Conservation (phyloP, 2,113 vertebrate species). For the Phoxinus phoxinus region DNA sequence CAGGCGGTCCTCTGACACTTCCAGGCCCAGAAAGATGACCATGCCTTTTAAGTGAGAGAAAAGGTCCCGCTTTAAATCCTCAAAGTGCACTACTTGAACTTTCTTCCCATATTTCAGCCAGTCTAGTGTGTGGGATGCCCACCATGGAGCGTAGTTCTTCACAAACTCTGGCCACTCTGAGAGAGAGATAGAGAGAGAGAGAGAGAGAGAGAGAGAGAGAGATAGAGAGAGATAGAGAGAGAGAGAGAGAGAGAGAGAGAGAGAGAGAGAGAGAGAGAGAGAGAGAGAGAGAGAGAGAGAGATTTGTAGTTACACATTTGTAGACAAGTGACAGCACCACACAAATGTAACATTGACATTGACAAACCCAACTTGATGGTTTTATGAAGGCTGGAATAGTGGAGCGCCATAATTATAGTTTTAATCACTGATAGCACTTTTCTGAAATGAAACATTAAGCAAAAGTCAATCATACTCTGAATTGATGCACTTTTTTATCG, state of each 20-base stretch:
- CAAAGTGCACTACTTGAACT: slow-evolving; percentile 94
- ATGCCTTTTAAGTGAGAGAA: slow-evolving; percentile 88
- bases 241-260: no score
- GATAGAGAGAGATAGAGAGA: no score
- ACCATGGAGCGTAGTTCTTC: slow-evolving; percentile 94
- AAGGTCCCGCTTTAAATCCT: slow-evolving; percentile 89
- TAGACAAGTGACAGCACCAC: not conserved
- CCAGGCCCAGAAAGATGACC: slow-evolving; percentile 85
- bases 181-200: slow-evolving; percentile 12
- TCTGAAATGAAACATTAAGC: not conserved
- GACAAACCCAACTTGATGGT: not conserved
- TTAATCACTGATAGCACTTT: not conserved
- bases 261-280: no score
- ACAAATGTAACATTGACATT: not conserved
- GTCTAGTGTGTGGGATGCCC: slow-evolving; percentile 94
- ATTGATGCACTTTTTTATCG: not conserved
- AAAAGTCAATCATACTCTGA: not conserved
- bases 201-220: not conserved
- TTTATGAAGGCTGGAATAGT: not conserved
- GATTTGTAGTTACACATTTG: not conserved
- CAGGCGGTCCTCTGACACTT: slow-evolving; percentile 87
- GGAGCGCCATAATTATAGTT: not conserved
- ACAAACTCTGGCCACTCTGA: slow-evolving; percentile 98
- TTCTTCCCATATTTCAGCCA: slow-evolving; percentile 89
- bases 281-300: not conserved